These are phyloP conservation scores for Hylaeus anthracinus DNA, from an alignment of 1,140 invertebrate species.

Conservation along the genomic window DNA sequence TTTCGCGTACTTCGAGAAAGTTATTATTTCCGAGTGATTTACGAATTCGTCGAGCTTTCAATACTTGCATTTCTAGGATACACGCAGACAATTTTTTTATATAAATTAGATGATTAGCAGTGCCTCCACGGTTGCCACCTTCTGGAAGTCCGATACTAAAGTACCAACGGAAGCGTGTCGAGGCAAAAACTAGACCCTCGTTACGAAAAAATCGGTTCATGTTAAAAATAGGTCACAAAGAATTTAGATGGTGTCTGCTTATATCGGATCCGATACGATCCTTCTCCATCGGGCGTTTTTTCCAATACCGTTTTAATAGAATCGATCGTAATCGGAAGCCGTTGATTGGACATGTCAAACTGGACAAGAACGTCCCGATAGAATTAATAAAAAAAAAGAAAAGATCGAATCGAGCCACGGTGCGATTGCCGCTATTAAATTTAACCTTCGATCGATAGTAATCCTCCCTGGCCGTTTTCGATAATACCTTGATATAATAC, in stretches of 20 bases:
- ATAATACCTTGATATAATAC: background rate
- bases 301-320: slow-evolving; percentile 34
- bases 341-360: slow-evolving; percentile 29
- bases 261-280: background rate
- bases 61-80: too few relatives aligned
- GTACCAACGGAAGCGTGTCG: background rate
- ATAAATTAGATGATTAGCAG: too few relatives aligned
- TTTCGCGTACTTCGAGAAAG: too few relatives aligned
- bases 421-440: background rate
- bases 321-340: slow-evolving; percentile 23
- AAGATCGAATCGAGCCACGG: slow-evolving; percentile 2
- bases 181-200: background rate
- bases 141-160: too few relatives aligned
- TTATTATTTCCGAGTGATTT: too few relatives aligned
- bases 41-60: too few relatives aligned
- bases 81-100: too few relatives aligned
- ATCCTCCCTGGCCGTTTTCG: background rate
- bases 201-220: background rate
- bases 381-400: background rate
- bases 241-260: background rate
- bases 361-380: slow-evolving; percentile 1
- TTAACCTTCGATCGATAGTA: background rate
- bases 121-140: too few relatives aligned
- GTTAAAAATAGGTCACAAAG: background rate
- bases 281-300: slow-evolving; percentile 9